These are phyloP conservation scores for Jordanella pulchra DNA, from an alignment of 2,797 vertebrate species.

Conservation along the genomic window DNA sequence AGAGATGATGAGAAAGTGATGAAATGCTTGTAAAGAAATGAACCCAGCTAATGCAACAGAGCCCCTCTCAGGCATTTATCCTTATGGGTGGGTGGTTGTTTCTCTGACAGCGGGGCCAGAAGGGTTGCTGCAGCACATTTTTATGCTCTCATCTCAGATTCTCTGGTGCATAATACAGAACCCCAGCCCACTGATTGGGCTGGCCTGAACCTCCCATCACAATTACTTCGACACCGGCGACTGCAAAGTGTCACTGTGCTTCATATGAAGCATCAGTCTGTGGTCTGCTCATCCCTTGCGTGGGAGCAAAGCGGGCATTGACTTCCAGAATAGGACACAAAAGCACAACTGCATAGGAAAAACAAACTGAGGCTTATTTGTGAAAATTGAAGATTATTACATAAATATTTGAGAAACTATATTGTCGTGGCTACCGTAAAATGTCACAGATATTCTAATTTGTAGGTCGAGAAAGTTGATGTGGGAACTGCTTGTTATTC, in stretches of 20 bases:
- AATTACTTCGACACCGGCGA: conserved; percentile 45
- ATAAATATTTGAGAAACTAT: neutral
- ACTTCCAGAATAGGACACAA: conserved; percentile 6
- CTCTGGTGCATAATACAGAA: conserved; percentile 36
- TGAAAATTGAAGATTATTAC: neutral
- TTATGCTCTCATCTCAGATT: conserved; percentile 24
- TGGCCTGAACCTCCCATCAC: conserved; percentile 34
- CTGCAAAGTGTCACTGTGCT: conserved; percentile 54
- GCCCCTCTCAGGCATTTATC: conserved; percentile 38
- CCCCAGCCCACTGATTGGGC: conserved; percentile 59
- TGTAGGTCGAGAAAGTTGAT: neutral
- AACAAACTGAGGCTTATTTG: neutral
- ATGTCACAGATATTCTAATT: neutral
- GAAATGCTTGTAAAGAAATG: conserved; percentile 18
- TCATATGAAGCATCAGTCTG: conserved; percentile 35
- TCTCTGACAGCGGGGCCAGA: conserved; percentile 40
- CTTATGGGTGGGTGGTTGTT: conserved; percentile 37
- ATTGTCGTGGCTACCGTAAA: neutral
- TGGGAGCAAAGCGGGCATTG: conserved; percentile 4
- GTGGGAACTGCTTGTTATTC: conserved; percentile 6
- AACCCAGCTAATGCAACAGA: conserved; percentile 19
- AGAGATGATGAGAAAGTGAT: conserved; percentile 38
- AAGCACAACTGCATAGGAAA: neutral
- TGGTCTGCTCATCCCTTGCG: conserved; percentile 28
- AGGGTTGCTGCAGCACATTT: conserved; percentile 25